phyloP scores from a whole-genome alignment of 2,888 invertebrate species.

The Apamea monoglypha region DNA sequence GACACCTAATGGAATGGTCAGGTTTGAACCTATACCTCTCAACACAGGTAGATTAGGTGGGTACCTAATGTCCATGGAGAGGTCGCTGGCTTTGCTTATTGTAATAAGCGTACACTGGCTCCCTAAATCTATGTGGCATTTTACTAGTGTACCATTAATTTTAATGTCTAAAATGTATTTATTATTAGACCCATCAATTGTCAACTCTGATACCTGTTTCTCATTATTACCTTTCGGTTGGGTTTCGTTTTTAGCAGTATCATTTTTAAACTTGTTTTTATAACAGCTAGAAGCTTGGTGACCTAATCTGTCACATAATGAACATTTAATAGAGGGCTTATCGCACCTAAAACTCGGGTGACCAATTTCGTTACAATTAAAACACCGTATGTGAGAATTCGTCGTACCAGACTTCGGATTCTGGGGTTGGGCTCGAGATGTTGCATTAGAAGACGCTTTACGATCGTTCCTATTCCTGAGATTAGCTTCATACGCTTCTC shows the following conservation, averaged over 20 bases:
- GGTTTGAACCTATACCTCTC: not conserved
- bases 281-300: not conserved
- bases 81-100: not conserved
- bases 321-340: slow-evolving; percentile 16
- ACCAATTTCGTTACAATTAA: slow-evolving; percentile 53
- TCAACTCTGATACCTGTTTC: not conserved
- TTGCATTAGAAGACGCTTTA: not conserved
- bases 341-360: slow-evolving; percentile 56
- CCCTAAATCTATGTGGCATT: too few relatives aligned
- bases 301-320: not conserved
- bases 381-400: too few relatives aligned
- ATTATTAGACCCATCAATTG: not conserved
- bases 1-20: too few relatives aligned
- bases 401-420: not conserved
- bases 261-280: not conserved
- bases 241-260: not conserved
- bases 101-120: too few relatives aligned
- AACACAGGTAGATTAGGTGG: not conserved
- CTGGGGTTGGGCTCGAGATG: not conserved
- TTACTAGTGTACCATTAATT: too few relatives aligned
- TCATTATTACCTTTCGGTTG: not conserved
- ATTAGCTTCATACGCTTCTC: slow-evolving; percentile 10
- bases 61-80: not conserved
- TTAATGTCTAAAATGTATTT: too few relatives aligned
- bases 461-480: not conserved